Conservation (phyloP, 2,797 vertebrate species). For the Fringilla coelebs region DNA sequence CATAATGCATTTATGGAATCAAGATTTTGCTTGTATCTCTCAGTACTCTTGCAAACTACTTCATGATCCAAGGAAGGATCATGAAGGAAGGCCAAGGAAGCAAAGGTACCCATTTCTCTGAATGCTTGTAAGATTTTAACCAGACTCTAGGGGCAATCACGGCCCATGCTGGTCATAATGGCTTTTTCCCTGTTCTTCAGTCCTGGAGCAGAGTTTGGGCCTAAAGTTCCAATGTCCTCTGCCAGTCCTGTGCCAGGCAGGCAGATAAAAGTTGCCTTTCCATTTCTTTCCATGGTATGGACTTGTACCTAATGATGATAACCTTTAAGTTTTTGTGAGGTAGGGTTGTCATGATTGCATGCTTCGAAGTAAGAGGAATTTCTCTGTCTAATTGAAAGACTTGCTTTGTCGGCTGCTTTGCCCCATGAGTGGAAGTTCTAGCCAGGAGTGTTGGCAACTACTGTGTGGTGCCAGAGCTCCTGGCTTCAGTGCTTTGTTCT, state of each 20-base stretch:
- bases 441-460: not conserved
- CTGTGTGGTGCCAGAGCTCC: not conserved
- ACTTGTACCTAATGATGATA: rapidly evolving
- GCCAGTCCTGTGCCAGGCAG: not conserved
- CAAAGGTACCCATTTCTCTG: not conserved
- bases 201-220: not conserved
- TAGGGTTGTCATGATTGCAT: not conserved
- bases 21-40: not conserved
- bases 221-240: not conserved
- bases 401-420: not conserved
- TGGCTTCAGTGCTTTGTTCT: not conserved
- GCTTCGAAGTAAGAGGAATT: not conserved
- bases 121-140: not conserved
- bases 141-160: not conserved
- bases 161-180: not conserved
- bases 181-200: not conserved
- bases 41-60: not conserved
- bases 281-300: rapidly evolving
- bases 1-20: not conserved
- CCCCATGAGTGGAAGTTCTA: not conserved
- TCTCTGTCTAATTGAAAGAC: not conserved
- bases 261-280: not conserved
- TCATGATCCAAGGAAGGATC: too few species aligned
- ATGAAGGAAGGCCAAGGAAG: not conserved
- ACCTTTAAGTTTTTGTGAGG: not conserved